These are phyloP conservation scores for Pachycephus smyrnensis DNA, from an alignment of 2,888 invertebrate species.

Conservation along the genomic window DNA sequence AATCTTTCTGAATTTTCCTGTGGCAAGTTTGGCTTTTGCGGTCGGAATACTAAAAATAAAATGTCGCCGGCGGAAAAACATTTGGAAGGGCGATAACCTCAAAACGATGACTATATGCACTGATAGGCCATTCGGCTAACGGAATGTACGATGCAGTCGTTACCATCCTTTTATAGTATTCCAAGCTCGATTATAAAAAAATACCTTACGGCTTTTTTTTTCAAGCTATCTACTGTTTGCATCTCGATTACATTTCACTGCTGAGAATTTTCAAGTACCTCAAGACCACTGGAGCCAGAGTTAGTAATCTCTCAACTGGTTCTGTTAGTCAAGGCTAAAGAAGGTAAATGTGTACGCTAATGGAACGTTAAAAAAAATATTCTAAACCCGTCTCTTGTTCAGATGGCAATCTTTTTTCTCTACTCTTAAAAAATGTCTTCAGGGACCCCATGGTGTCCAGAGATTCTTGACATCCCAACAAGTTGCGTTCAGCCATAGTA, in stretches of 20 bases:
- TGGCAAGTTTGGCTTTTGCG: background rate
- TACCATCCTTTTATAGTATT: background rate
- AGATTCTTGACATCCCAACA: background rate
- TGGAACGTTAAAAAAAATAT: background rate
- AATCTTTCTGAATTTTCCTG: background rate
- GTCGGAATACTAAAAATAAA: constrained; percentile 5
- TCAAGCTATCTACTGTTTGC: background rate
- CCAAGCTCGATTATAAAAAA: background rate
- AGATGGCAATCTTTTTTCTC: background rate
- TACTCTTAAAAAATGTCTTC: background rate
- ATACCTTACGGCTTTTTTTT: background rate
- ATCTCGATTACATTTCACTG: background rate
- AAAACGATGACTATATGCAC: background rate
- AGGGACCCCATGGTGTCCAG: background rate
- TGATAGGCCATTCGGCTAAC: background rate
- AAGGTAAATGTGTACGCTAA: background rate
- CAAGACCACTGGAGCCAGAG: background rate
- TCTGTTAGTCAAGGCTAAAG: background rate
- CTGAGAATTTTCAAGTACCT: background rate
- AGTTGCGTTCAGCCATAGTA: background rate
- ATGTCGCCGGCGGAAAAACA: background rate
- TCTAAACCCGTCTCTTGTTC: background rate
- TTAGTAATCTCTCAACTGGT: background rate
- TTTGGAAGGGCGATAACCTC: constrained; percentile 8
- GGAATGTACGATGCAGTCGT: background rate